Evolutionary conservation across 2,888 invertebrate genomes (phyloP), one percentile per base, ranked within the genome.

Genomic region (Hipparchia sbordonii): DNA sequence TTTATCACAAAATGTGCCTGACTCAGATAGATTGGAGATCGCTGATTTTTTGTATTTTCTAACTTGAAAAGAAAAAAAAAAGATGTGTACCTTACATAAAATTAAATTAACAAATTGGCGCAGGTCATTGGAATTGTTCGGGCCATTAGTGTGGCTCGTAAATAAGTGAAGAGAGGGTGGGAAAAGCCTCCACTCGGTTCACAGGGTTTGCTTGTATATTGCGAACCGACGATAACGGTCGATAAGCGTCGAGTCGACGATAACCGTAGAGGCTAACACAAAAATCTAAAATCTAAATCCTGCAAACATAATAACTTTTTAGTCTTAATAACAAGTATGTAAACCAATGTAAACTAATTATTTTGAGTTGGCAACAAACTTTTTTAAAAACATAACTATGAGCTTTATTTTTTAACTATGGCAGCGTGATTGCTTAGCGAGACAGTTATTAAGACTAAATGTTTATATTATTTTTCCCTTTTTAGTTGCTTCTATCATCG

Each of bases 161-260:
- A 85, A 82, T 82, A 82, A 82, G 79, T 78, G 77, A 81, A 80
- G 79, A 79, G 77, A 78, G 82, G 82, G 83, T 80, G 81, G 79
- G 79, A 78, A 76, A 79, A 81, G 77, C 80, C 79, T 79, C 80
- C 81, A 80, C 81, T 81, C 79, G 75, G 79, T 82, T 82, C 84
- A 85, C 85, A 79, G 85, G 85, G 85, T 84, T 85, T 77, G 79
- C 78, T 83, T 79, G 82, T 83, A 82, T 82, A 82, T 81, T 82
- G 82, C 82, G 82, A 83, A 79, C 79, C 80, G 74, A 76, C 79
- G 81, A 82, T 81, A 82, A 80, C 84, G 86, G 85, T 87, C 87
- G 87, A 87, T 88, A 85, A 79, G 69, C 71, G 52, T 45, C 60
- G 72, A 60, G 66, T 72, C 67, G 67, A 51, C 60, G 63, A 65